Evolutionary conservation across 2,888 invertebrate species (phyloP), one percentile per base, ranked within the genome.

Genomic region (Drosophila mulleri): DNA sequence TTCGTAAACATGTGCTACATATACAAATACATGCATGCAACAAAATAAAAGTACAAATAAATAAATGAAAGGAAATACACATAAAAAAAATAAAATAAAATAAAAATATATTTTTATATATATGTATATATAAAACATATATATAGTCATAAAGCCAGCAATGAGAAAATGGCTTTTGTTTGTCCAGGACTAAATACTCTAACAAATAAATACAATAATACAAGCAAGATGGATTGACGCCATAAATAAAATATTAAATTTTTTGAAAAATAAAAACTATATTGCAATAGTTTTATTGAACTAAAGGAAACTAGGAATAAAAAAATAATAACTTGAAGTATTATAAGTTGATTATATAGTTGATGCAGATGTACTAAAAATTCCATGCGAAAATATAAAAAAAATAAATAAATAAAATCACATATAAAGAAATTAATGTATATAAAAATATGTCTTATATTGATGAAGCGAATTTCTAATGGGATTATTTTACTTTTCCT

Each of bases 1-100:
- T 67, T 60, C 47, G 29, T 60, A 78, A 75, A 71, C 57, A 82
- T 72, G 70, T 47, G 54, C 37, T 23, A 47, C 23, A 47, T 42
- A 42, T 18, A 42, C 11, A 47, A n/a, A n/a, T 16, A n/a, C 18
- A 23, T 41, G 6, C 8, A 41, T 41, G 2, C 41, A 42, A 18
- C 18, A 42, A 42, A 18, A n/a, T 42, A 18, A 42, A 44, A 20
- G 5, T 26, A 11, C 14, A 35, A 9, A 26, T 37, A 39, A 2
- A 45, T 9, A 12, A 9, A 42, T 35, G 18, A 42, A 42, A 20
- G 2, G 18, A 18, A 42, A 35, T 18, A 32, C 18, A 48, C n/a
- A 52, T 23, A 7, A 0, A 39, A 16, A n/a, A n/a, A 7, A 0
- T 16, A 16, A n/a, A n/a, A 16, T 7, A n/a, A n/a, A 35, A 35